Base-by-base conservation (phyloP, 2,113 vertebrate species). In the Pan paniscus region DNA sequence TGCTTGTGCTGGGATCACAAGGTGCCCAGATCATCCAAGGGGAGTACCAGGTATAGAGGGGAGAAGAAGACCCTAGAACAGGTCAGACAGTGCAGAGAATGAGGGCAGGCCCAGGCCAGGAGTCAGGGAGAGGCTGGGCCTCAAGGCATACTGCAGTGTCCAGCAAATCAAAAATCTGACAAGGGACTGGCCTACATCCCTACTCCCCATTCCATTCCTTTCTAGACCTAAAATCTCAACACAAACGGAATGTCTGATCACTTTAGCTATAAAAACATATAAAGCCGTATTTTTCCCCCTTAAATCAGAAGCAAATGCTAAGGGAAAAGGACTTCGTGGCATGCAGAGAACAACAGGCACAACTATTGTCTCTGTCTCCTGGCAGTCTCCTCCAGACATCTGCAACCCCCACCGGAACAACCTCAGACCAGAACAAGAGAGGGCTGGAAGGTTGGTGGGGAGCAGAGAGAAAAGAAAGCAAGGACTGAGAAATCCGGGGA, bases 301-400 rank as follows among this genome's bases (percentile, higher is more conserved):
- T 90, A 23, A 87, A 86, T 95, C 43, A 43, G 91, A 97, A 94
- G 73, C 78, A 93, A 93, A 89, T 67, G 59, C n/a, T 86, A 46
- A 48, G 32, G 38, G 57, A n/a, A 93, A 72, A 75, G 73, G 61
- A 57, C 12, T 14, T 14, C 23, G 1, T 3, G 73, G 40, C 50
- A 48, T 9, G 6, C 22, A 30, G 59, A 75, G 16, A 89, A 90
- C 59, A 82, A 27, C 0, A 16, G n/a, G 70, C 61, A 40, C 40
- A 43, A 5, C 18, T 7, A 57, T 23, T 22, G 16, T 35, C 23
- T 80, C 46, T 11, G 16, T 70, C 92, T 89, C 70, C 48, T 52
- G 68, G 52, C 20, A 8, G 23, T 95, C 6, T 10, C 68, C 43
- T 18, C 72, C 7, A 68, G 67, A 68, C 20, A 55, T 7, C 59